Percentiles rank a stretch among this genome's conserved stretches.
Conservation (phyloP, 2,797 vertebrate species). For the Diceros bicornis region DNA sequence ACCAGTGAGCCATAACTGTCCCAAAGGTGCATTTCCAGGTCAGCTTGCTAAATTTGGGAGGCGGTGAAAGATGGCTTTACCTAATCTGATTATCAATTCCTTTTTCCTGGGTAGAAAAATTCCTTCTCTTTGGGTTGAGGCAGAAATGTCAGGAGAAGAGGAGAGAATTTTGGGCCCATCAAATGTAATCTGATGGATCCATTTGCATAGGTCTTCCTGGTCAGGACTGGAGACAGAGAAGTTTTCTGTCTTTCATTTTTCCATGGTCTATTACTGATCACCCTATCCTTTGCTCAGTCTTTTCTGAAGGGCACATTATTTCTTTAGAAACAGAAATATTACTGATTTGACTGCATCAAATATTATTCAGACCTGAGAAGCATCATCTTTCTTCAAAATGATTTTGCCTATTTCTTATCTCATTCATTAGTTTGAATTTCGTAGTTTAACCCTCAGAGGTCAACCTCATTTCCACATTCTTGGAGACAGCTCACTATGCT, state of each 20-base stretch:
- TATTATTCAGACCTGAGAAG: not conserved
- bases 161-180: not conserved
- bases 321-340: not conserved
- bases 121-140: not conserved
- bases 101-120: conserved; percentile 21
- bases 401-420: not conserved
- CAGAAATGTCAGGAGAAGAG: not conserved
- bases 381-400: not conserved
- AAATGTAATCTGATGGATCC: not conserved
- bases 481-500: not conserved
- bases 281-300: not conserved
- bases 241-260: not conserved
- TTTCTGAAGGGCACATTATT: not conserved
- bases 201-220: not conserved
- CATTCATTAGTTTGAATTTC: not conserved
- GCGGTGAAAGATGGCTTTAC: not conserved
- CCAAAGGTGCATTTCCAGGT: not conserved
- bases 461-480: conserved; percentile 21
- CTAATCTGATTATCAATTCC: not conserved
- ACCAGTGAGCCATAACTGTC: not conserved
- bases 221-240: not conserved
- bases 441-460: not conserved
- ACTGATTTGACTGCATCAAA: not conserved
- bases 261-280: not conserved
- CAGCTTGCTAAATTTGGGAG: not conserved